phyloP scores from a whole-genome alignment of 2,888 invertebrate genomes.

The Stenchaetothrips biformis region DNA sequence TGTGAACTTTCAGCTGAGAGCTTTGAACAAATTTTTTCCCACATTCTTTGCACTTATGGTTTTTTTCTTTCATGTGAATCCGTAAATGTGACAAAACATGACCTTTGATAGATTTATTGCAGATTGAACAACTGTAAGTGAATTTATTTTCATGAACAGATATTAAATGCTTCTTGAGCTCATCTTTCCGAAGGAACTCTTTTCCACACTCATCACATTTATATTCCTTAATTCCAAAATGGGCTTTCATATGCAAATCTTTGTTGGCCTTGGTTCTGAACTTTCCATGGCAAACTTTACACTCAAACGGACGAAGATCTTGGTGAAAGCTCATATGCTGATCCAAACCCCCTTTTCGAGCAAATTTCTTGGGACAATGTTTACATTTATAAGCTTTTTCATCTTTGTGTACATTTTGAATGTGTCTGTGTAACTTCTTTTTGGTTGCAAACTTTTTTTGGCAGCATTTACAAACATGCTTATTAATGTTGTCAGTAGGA shows the following conservation, averaged over 20 bases:
- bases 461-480: too few species aligned
- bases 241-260: conserved; percentile 53
- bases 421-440: too few species aligned
- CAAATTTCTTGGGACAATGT: conserved; percentile 61
- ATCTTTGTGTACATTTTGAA: too few species aligned
- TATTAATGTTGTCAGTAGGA: too few species aligned
- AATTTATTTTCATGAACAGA: conserved; percentile 69
- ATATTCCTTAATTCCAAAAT: conserved; percentile 68
- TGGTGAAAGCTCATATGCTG: conserved; percentile 73
- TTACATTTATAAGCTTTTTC: conserved; percentile 45
- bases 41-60: conserved; percentile 72
- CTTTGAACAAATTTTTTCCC: conserved; percentile 76
- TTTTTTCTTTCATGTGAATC: conserved; percentile 69
- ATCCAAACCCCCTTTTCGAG: conserved; percentile 66
- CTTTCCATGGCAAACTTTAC: conserved; percentile 63
- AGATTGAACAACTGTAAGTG: conserved; percentile 73
- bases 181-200: conserved; percentile 67
- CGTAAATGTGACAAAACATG: conserved; percentile 79
- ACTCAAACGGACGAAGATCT: conserved; percentile 63
- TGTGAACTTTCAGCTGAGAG: conserved; percentile 77
- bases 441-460: too few species aligned
- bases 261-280: conserved; percentile 62
- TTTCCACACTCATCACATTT: conserved; percentile 76
- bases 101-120: conserved; percentile 74
- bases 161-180: conserved; percentile 68